phyloP scores from a whole-genome alignment of 1,140 invertebrate species.

The Scylla paramamosain region DNA sequence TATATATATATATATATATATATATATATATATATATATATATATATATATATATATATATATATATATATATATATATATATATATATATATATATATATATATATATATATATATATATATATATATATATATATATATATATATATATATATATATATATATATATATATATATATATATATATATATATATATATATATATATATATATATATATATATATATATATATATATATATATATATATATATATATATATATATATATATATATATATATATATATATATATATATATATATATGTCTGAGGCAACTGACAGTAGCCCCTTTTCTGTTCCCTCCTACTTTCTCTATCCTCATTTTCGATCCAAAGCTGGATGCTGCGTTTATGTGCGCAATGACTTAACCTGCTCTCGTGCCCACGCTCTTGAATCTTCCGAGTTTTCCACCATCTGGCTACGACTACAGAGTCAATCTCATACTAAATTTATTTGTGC shows the following conservation, averaged over 20 bases:
- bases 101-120: constrained; percentile 44
- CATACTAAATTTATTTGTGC: too few species aligned
- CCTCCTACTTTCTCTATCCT: too few species aligned
- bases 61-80: constrained; percentile 41
- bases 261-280: constrained; percentile 50
- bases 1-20: constrained; percentile 27
- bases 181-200: constrained; percentile 15
- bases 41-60: constrained; percentile 49
- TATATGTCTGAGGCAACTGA: too few species aligned
- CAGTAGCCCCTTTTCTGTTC: too few species aligned
- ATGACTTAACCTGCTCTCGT: too few species aligned
- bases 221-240: background rate
- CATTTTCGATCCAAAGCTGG: too few species aligned
- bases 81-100: constrained; percentile 38
- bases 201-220: constrained; percentile 35
- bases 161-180: background rate
- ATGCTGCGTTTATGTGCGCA: too few species aligned
- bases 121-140: constrained; percentile 38
- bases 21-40: constrained; percentile 44
- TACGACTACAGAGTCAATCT: too few species aligned
- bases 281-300: constrained; percentile 15
- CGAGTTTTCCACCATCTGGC: too few species aligned
- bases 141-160: constrained; percentile 3
- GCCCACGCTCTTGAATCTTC: too few species aligned
- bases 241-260: constrained; percentile 41